These are phyloP conservation scores for Crocodylus rhombifer DNA, from an alignment of 2,797 vertebrate species.

Conservation along the genomic window DNA sequence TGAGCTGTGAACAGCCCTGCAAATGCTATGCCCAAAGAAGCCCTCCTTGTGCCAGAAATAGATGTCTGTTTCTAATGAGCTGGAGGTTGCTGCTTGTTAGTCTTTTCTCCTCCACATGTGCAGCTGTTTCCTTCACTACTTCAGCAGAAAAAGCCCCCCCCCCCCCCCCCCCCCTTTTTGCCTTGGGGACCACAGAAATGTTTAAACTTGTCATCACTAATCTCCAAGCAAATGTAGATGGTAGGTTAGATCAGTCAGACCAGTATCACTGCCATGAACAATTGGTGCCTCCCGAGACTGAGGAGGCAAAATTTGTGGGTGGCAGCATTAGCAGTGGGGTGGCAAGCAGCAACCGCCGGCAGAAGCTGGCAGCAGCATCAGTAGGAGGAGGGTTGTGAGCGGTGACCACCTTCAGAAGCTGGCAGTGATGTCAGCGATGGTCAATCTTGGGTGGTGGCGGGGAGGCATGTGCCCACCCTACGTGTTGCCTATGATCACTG, in stretches of 20 bases:
- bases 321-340: too few relatives aligned
- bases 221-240: background rate
- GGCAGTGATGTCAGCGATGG: too few relatives aligned
- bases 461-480: too few relatives aligned
- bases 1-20: background rate
- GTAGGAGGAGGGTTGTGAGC: too few relatives aligned
- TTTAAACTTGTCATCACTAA: background rate
- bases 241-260: background rate
- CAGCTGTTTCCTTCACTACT: background rate
- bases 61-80: background rate
- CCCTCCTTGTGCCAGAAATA: background rate
- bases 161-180: background rate
- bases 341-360: too few relatives aligned
- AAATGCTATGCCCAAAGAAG: background rate
- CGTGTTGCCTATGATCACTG: background rate
- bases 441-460: too few relatives aligned
- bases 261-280: background rate
- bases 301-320: too few relatives aligned
- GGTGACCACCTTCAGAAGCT: too few relatives aligned
- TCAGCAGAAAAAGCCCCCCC: background rate
- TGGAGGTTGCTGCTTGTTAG: background rate
- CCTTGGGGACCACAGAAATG: background rate
- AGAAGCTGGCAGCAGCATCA: too few relatives aligned
- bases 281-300: too few relatives aligned
- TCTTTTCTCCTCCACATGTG: background rate